Evolutionary conservation across 2,888 invertebrate species (phyloP), one percentile per base, ranked within the genome.

Genomic region (Apamea sordens): DNA sequence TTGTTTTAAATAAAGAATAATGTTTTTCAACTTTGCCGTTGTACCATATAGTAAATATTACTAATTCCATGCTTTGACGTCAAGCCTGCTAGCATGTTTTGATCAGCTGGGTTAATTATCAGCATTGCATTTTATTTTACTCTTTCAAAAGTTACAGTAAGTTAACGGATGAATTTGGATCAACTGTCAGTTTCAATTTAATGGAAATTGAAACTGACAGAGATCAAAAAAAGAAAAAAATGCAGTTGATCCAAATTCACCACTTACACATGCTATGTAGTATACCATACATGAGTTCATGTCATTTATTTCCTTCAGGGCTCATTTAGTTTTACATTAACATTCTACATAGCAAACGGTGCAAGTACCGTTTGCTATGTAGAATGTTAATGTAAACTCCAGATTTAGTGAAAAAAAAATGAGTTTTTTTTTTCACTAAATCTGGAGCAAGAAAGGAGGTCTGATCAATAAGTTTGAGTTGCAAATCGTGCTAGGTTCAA

Each of bases 191-290:
- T n/a, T n/a, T n/a, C n/a, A n/a, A n/a, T n/a, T n/a, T n/a, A n/a
- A n/a, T n/a, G n/a, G n/a, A n/a, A n/a, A n/a, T n/a, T n/a, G n/a
- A n/a, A n/a, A n/a, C n/a, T n/a, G n/a, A n/a, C n/a, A n/a, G n/a
- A n/a, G n/a, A n/a, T n/a, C n/a, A n/a, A n/a, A n/a, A n/a, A n/a
- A n/a, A n/a, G n/a, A n/a, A n/a, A n/a, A n/a, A n/a, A n/a, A n/a
- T n/a, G n/a, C n/a, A n/a, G n/a, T n/a, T n/a, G 64, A 1, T 65
- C 59, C 53, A 82, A 69, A 82, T 77, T 72, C 61, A 72, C n/a
- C 32, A 77, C 10, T 50, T 41, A 56, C 15, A 63, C 32, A 24
- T 1, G 59, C 15, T 32, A 18, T 21, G n/a, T 65, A 13, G 56
- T 36, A n/a, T n/a, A 36, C 47, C 2, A 2, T n/a, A 50, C 10